These are phyloP conservation scores for Phoxinus phoxinus DNA, from an alignment of 2,113 vertebrate genomes.

Conservation along the genomic window DNA sequence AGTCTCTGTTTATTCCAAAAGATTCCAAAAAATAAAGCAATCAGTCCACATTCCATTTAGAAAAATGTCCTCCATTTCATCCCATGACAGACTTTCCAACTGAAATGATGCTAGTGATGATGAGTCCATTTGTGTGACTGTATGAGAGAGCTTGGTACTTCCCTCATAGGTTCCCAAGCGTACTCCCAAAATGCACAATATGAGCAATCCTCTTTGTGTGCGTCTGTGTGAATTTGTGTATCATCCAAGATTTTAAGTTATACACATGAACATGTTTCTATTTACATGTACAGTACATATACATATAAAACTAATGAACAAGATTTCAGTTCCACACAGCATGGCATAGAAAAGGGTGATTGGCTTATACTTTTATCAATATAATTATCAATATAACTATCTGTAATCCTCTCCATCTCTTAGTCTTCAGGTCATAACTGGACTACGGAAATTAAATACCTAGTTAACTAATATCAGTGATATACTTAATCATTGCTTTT, in stretches of 20 bases:
- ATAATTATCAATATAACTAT: conserved; percentile 47
- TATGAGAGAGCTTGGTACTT: conserved; percentile 15
- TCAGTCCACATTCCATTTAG: conserved; percentile 62
- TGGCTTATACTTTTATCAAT: conserved; percentile 52
- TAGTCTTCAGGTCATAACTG: conserved; percentile 24
- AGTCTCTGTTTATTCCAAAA: conserved; percentile 66
- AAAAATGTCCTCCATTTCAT: conserved; percentile 56
- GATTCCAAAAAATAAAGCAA: conserved; percentile 65
- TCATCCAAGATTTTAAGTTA: conserved; percentile 51
- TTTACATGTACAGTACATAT: conserved; percentile 58
- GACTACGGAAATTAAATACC: conserved; percentile 36
- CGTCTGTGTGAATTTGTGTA: conserved; percentile 44
- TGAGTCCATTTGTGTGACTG: conserved; percentile 46
- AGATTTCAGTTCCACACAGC: conserved; percentile 56
- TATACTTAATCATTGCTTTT: conserved; percentile 38
- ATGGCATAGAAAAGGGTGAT: conserved; percentile 62
- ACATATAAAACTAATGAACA: conserved; percentile 63
- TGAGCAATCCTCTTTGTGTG: conserved; percentile 36
- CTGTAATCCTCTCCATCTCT: conserved; percentile 39
- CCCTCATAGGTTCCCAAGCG: conserved; percentile 4
- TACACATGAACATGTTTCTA: conserved; percentile 53
- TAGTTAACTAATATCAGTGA: conserved; percentile 52
- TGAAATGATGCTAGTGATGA: conserved; percentile 37
- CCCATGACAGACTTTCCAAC: conserved; percentile 37
- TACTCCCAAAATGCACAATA: conserved; percentile 12